Evolutionary conservation across 2,797 vertebrate species (phyloP).

Genomic region (Tinamus major): DNA sequence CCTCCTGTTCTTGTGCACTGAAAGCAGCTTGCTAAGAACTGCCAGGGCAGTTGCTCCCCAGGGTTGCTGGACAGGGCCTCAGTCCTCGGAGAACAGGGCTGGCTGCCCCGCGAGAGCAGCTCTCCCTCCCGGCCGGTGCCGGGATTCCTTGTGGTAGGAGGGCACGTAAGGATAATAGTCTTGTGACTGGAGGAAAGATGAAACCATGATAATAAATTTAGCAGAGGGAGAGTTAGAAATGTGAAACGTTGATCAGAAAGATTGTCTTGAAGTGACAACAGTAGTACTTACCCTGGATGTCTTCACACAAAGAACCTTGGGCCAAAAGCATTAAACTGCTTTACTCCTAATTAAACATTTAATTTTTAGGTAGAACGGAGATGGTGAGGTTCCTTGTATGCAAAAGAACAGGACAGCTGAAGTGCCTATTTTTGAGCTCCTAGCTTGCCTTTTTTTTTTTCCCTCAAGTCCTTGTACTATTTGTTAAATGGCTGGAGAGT

Average conservation of each 20-base stretch:
- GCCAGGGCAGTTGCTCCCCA: slow-evolving; percentile 56
- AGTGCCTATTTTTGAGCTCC: background rate
- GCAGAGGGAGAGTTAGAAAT: background rate
- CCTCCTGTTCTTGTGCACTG: slow-evolving; percentile 34
- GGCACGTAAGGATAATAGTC: slow-evolving; percentile 26
- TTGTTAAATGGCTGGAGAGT: background rate
- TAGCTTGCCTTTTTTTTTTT: background rate
- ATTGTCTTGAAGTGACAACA: slow-evolving; percentile 10
- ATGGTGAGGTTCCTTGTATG: background rate
- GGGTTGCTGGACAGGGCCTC: slow-evolving; percentile 30
- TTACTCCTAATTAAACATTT: background rate
- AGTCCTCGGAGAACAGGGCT: background rate
- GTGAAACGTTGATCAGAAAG: background rate
- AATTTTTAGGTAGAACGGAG: background rate
- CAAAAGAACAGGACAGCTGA: background rate
- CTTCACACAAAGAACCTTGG: background rate
- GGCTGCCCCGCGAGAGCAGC: slow-evolving; percentile 47
- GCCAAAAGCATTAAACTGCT: slow-evolving; percentile 23
- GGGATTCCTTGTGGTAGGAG: slow-evolving; percentile 32
- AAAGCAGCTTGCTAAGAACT: slow-evolving; percentile 60
- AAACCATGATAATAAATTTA: slow-evolving; percentile 33
- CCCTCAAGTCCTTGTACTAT: background rate
- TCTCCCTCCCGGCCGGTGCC: slow-evolving; percentile 63
- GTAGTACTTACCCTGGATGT: background rate
- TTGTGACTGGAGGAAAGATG: slow-evolving; percentile 24